Base-by-base conservation (phyloP, 2,888 invertebrate species). In the Ophioninae sp. region DNA sequence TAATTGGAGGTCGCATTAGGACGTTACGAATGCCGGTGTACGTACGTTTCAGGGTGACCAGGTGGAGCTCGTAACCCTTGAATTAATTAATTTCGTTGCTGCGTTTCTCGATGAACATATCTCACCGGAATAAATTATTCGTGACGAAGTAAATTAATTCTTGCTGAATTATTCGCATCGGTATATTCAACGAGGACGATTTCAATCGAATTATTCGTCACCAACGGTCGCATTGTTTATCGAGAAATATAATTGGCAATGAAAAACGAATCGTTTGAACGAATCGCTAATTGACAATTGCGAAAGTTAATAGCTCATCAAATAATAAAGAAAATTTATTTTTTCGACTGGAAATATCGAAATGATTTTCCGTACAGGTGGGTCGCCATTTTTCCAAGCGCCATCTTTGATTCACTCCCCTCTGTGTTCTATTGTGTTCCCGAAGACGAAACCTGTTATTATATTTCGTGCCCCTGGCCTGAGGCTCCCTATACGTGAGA, bases 361-460 rank as follows among this genome's bases (percentile, higher is more conserved):
- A 23, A 39, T 3, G 21, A 37, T 41, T 17, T 65, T 17, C 10
- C 44, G 17, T 50, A 75, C 41, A 72, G n/a, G 10, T 20, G 44
- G 23, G 76, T 50, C 37, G 80, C 82, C 84, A 84, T 85, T 81
- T 82, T 84, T 41, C 50, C 59, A 41, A 73, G 67, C 85, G 79
- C 85, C 85, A 85, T 85, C 77, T 85, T 84, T 81, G 37, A 72
- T 84, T 69, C 81, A 59, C 80, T 87, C 87, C 87, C 88, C 87
- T 86, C 86, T 30, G 87, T 86, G 39, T 87, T 88, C 88, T 89
- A 90, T 90, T 88, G 87, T 87, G 84, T 77, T 81, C 57, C 79
- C 57, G 37, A 79, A 61, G 81, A 61, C 50, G 82, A 79, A 88
- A 87, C 87, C 89, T 86, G 87, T 88, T 88, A 89, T 90, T 89